Evolutionary conservation across 2,113 vertebrate species (phyloP).

Genomic region (Brienomyrus brachyistius): DNA sequence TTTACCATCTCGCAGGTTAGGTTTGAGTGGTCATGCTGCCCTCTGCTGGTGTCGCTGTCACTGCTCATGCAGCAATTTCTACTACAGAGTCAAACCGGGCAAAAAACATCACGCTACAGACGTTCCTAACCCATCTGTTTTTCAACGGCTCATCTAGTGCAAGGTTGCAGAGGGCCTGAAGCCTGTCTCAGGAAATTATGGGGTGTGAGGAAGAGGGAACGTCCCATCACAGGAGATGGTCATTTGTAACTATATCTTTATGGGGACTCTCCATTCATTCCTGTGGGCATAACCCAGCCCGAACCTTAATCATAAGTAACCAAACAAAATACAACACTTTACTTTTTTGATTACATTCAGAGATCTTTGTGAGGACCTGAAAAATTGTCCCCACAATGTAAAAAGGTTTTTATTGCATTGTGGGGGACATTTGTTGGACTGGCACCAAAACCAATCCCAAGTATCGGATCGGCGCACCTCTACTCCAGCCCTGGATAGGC

Average conservation of each 20-base stretch:
- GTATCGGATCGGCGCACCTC: too few relatives aligned
- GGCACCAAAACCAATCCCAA: too few relatives aligned
- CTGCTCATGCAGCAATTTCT: neutral
- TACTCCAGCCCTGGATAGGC: neutral
- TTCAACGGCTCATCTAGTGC: neutral
- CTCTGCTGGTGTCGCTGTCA: constrained; percentile 30
- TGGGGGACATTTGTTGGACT: too few relatives aligned
- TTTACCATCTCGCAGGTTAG: neutral
- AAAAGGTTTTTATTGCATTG: too few relatives aligned
- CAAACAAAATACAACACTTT: too few relatives aligned
- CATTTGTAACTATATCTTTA: too few relatives aligned
- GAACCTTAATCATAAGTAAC: too few relatives aligned
- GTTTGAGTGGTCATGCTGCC: constrained; percentile 24
- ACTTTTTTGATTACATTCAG: too few relatives aligned
- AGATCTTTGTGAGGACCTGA: too few relatives aligned
- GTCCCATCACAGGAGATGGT: neutral
- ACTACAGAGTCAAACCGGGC: neutral
- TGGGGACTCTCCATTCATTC: too few relatives aligned
- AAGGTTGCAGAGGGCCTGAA: neutral
- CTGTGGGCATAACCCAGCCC: too few relatives aligned
- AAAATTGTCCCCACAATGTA: too few relatives aligned
- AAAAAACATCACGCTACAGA: neutral
- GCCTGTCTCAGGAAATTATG: neutral
- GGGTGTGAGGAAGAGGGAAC: neutral
- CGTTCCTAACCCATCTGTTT: neutral